Percentiles rank a stretch among this genome's conserved stretches.
Evolutionary conservation across 2,888 invertebrate species (phyloP).

Genomic region (Shargacucullia verbasci): DNA sequence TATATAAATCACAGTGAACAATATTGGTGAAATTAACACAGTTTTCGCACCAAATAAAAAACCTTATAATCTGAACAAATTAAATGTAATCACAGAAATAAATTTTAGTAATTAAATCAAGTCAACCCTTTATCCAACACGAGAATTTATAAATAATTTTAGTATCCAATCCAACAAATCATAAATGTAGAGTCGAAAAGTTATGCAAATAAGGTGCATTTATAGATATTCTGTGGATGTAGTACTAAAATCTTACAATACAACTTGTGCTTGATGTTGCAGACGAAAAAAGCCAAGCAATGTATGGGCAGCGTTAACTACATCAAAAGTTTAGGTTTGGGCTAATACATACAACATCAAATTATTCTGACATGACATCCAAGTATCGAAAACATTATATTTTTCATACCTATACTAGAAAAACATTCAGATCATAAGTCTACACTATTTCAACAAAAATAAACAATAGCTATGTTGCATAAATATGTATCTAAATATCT

Average conservation of each 20-base stretch:
- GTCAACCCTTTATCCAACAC: slow-evolving; percentile 2
- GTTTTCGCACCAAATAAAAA: slow-evolving; percentile 34
- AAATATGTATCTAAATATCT: no score
- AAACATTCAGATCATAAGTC: no score
- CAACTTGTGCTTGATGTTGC: slow-evolving; percentile 26
- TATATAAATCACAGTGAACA: slow-evolving; percentile 52
- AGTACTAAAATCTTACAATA: not conserved
- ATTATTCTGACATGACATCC: slow-evolving; percentile 16
- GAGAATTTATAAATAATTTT: slow-evolving; percentile 1
- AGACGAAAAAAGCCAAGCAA: slow-evolving; percentile 18
- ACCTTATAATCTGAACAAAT: slow-evolving; percentile 16
- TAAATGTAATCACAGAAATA: slow-evolving; percentile 12
- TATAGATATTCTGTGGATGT: not conserved
- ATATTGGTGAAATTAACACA: slow-evolving; percentile 37
- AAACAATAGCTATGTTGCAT: no score
- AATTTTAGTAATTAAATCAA: slow-evolving; percentile 9
- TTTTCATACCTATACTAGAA: no score
- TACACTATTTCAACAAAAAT: no score
- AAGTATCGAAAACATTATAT: no score
- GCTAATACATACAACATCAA: slow-evolving; percentile 25
- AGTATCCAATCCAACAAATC: not conserved
- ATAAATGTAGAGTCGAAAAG: not conserved
- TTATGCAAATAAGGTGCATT: not conserved
- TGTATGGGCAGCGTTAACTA: slow-evolving; percentile 20
- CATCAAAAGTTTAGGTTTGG: slow-evolving; percentile 10